Base-by-base conservation (phyloP, 2,888 invertebrate genomes). In the Theodoxus fluviatilis region DNA sequence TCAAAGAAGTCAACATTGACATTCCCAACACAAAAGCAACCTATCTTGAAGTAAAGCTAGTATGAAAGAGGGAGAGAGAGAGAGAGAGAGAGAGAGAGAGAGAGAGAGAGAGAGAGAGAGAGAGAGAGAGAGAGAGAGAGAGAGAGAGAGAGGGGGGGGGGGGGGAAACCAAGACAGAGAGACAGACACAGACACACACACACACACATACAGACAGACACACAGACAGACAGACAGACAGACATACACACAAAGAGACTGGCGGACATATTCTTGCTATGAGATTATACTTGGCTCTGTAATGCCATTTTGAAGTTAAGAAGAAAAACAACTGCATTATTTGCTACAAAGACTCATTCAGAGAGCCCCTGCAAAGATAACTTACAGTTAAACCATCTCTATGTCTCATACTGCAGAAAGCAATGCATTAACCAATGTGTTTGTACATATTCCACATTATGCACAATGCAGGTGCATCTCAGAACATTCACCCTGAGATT, bases 401-500 rank as follows among this genome's bases (percentile, higher is more conserved):
- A n/a, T n/a, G n/a, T n/a, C n/a, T n/a, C n/a, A n/a, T n/a, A n/a
- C n/a, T n/a, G n/a, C n/a, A n/a, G n/a, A n/a, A n/a, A n/a, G n/a
- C n/a, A n/a, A n/a, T n/a, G n/a, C n/a, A n/a, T n/a, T n/a, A n/a
- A n/a, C n/a, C n/a, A n/a, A n/a, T n/a, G n/a, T n/a, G n/a, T n/a
- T n/a, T n/a, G n/a, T n/a, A n/a, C n/a, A n/a, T n/a, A n/a, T n/a
- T n/a, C n/a, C n/a, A n/a, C n/a, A n/a, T n/a, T n/a, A n/a, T n/a
- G n/a, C n/a, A n/a, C n/a, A n/a, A n/a, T n/a, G n/a, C n/a, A n/a
- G n/a, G n/a, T n/a, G n/a, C n/a, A n/a, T n/a, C n/a, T n/a, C n/a
- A n/a, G 25, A 43, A 31, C 4, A 37, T 49, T 31, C 74, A 84
- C 83, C 83, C 75, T 80, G 67, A 22, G 81, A 78, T 31, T 82